Evolutionary conservation across 2,888 invertebrate genomes (phyloP).

Genomic region (Eledona agricola): DNA sequence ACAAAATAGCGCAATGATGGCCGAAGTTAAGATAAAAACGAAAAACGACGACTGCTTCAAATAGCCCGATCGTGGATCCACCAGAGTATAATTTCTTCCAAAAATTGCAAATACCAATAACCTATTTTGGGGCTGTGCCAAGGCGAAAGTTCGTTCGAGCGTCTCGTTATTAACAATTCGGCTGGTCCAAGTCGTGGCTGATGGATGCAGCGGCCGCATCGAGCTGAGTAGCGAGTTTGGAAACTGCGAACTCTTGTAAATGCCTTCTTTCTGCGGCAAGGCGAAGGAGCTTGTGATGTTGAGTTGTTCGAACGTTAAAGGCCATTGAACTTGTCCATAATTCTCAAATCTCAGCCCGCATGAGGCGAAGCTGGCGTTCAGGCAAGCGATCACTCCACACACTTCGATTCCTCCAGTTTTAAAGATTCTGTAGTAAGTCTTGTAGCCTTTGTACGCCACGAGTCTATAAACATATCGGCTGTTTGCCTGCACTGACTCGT

Average conservation of each 20-base stretch:
- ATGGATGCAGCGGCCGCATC: conserved; percentile 10
- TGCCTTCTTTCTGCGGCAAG: conserved; percentile 5
- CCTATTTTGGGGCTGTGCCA: conserved; percentile 1
- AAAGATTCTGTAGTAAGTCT: conserved; percentile 12
- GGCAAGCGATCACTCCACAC: conserved; percentile 15
- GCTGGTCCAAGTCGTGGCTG: conserved; percentile 2
- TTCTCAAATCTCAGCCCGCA: conserved; percentile 15
- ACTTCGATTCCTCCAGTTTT: conserved; percentile 14
- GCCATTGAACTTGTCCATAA: conserved; percentile 8
- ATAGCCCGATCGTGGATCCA: background rate
- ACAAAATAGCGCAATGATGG: no score
- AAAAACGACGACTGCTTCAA: no score
- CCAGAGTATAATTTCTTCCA: conserved; percentile 17
- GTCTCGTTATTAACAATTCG: background rate
- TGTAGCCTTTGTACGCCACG: conserved; percentile 18
- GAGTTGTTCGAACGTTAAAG: conserved; percentile 10
- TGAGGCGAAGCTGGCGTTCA: background rate
- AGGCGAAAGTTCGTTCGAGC: conserved; percentile 7
- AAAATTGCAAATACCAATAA: conserved; percentile 21
- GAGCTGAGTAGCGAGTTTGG: conserved; percentile 22
- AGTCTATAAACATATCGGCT: conserved; percentile 7
- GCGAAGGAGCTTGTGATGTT: conserved; percentile 9
- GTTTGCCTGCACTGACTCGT: background rate
- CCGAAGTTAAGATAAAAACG: no score
- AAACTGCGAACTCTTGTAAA: conserved; percentile 17